A percentile compares a stretch with the other conserved stretches of the same genome.
Conservation (phyloP, 2,888 invertebrate species). For the Philereme transversata region DNA sequence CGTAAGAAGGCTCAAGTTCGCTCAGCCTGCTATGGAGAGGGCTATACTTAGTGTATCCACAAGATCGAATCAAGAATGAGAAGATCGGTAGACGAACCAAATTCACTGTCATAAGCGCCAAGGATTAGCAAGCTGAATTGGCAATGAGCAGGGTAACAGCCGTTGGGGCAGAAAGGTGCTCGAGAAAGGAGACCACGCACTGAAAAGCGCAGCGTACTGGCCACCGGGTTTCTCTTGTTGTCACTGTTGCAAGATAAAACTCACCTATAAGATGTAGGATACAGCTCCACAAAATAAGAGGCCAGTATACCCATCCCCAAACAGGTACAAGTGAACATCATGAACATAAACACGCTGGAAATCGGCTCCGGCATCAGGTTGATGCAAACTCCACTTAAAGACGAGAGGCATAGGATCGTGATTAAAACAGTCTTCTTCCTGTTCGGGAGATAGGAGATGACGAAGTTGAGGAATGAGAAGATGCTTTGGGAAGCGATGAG, state of each 20-base stretch:
- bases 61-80: too few relatives aligned
- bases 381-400: slow-evolving; percentile 76
- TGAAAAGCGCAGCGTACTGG: too few relatives aligned
- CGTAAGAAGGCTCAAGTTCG: too few relatives aligned
- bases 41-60: too few relatives aligned
- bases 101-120: too few relatives aligned
- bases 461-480: slow-evolving; percentile 85
- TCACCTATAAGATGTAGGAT: slow-evolving; percentile 74
- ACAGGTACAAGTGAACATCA: slow-evolving; percentile 72
- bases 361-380: slow-evolving; percentile 71
- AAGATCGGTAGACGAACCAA: too few relatives aligned
- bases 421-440: slow-evolving; percentile 81
- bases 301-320: slow-evolving; percentile 75
- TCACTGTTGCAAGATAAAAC: slow-evolving; percentile 17
- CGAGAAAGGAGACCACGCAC: too few relatives aligned
- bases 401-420: slow-evolving; percentile 76
- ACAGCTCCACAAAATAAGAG: slow-evolving; percentile 74
- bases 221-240: too few relatives aligned
- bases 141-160: too few relatives aligned
- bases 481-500: slow-evolving; percentile 86
- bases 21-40: too few relatives aligned
- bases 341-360: slow-evolving; percentile 70
- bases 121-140: too few relatives aligned
- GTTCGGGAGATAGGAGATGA: slow-evolving; percentile 79
- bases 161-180: too few relatives aligned